Conservation (phyloP, 1,140 invertebrate species). For the Latrodectus geometricus region DNA sequence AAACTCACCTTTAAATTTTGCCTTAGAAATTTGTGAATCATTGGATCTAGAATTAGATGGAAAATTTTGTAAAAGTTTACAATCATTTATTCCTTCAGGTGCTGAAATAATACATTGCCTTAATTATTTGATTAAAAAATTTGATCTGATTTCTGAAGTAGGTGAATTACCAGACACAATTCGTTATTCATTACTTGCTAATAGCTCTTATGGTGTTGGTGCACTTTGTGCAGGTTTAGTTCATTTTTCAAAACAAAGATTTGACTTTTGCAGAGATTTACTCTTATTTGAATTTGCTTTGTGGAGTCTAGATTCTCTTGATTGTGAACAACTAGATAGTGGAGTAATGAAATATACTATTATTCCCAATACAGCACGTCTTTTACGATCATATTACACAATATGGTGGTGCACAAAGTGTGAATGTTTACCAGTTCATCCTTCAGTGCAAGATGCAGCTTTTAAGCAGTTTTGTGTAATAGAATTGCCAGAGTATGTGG, state of each 20-base stretch:
- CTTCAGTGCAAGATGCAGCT: constrained; percentile 37
- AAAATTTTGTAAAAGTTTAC: constrained; percentile 36
- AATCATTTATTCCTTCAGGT: constrained; percentile 18
- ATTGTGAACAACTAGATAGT: constrained; percentile 53
- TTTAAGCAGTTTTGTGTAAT: constrained; percentile 52
- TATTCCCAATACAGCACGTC: constrained; percentile 76
- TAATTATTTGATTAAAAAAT: constrained; percentile 29
- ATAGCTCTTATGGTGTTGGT: constrained; percentile 79
- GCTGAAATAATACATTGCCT: constrained; percentile 32
- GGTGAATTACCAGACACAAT: constrained; percentile 63
- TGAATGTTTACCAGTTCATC: constrained; percentile 69
- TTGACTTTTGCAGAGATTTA: constrained; percentile 79
- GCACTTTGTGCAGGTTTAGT: constrained; percentile 78
- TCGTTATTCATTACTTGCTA: constrained; percentile 71
- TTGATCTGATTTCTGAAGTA: constrained; percentile 19
- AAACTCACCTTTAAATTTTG: constrained; percentile 63
- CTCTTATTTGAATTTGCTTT: constrained; percentile 76
- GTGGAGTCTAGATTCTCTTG: constrained; percentile 70
- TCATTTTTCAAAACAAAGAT: constrained; percentile 79
- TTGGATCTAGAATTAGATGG: constrained; percentile 30
- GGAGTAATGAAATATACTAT: constrained; percentile 66
- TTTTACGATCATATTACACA: constrained; percentile 83
- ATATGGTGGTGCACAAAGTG: constrained; percentile 77
- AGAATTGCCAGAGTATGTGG: constrained; percentile 38
- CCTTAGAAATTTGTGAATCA: constrained; percentile 45